phyloP scores from a whole-genome alignment of 1,140 invertebrate genomes.

The Bombus confusus region DNA sequence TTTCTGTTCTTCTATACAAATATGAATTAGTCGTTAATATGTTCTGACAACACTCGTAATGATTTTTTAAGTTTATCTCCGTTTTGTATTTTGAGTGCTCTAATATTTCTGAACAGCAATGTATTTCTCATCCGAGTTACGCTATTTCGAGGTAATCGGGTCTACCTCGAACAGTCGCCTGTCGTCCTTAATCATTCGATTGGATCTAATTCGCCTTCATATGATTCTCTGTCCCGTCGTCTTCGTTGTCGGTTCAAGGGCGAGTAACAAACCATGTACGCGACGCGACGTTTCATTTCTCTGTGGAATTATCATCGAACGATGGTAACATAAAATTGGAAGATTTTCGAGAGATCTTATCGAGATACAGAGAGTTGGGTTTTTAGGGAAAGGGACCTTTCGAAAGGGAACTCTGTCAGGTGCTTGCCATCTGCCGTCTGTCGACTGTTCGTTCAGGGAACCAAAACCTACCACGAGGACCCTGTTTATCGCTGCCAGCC shows the following conservation, averaged over 20 bases:
- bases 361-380: background rate
- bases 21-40: no score
- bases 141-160: slow-evolving; percentile 52
- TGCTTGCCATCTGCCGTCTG: slow-evolving; percentile 63
- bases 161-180: slow-evolving; percentile 51
- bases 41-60: background rate
- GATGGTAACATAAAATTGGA: background rate
- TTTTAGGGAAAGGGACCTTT: slow-evolving; percentile 23
- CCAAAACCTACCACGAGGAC: slow-evolving; percentile 25
- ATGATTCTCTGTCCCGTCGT: slow-evolving; percentile 55
- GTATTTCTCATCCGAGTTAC: slow-evolving; percentile 31
- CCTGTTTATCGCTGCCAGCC: slow-evolving; percentile 23
- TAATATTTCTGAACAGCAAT: background rate
- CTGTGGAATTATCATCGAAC: background rate
- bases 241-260: slow-evolving; percentile 62
- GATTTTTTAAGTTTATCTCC: background rate
- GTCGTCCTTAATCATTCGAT: slow-evolving; percentile 68
- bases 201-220: slow-evolving; percentile 66
- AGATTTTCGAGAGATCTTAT: slow-evolving; percentile 53
- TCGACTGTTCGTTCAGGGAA: slow-evolving; percentile 42
- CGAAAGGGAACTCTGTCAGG: slow-evolving; percentile 49
- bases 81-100: rapidly evolving
- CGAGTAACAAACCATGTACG: slow-evolving; percentile 30
- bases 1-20: no score
- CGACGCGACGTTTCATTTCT: slow-evolving; percentile 15